Evolutionary conservation across 2,113 vertebrate genomes (phyloP).

Genomic region (Sylvia atricapilla): DNA sequence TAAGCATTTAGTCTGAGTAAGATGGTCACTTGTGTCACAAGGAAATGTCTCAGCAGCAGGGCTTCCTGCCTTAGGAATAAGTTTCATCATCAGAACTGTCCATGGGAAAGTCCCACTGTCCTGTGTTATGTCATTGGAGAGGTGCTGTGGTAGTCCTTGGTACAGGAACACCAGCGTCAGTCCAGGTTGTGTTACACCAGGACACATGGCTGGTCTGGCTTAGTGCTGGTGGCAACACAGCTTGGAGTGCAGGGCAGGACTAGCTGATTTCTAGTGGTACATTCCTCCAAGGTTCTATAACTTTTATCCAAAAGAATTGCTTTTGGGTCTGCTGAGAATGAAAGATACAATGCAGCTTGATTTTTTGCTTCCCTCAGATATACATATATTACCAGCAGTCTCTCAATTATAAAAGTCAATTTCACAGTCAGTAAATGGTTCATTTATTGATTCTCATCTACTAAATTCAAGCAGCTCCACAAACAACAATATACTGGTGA

Average conservation of each 20-base stretch:
- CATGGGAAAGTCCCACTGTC: background rate
- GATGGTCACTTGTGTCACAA: background rate
- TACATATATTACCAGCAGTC: background rate
- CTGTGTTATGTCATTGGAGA: background rate
- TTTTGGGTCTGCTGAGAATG: background rate
- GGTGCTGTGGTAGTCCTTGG: background rate
- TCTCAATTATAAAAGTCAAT: slow-evolving; percentile 26
- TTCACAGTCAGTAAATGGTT: slow-evolving; percentile 21
- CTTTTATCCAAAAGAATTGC: background rate
- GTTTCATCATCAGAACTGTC: background rate
- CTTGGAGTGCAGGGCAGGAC: background rate
- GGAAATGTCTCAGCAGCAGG: background rate
- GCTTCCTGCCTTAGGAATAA: background rate
- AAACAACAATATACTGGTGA: background rate
- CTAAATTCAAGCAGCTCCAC: background rate
- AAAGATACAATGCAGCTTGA: background rate
- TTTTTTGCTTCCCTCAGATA: slow-evolving; percentile 26
- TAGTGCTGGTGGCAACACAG: background rate
- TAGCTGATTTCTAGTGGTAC: background rate
- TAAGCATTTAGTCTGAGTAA: background rate
- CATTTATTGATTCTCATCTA: slow-evolving; percentile 36
- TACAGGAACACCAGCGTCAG: background rate
- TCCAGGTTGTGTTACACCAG: background rate
- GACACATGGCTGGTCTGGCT: background rate
- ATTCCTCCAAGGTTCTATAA: background rate